Evolutionary conservation across 2,113 vertebrate genomes (phyloP).

Genomic region (Ctenomys sociabilis): DNA sequence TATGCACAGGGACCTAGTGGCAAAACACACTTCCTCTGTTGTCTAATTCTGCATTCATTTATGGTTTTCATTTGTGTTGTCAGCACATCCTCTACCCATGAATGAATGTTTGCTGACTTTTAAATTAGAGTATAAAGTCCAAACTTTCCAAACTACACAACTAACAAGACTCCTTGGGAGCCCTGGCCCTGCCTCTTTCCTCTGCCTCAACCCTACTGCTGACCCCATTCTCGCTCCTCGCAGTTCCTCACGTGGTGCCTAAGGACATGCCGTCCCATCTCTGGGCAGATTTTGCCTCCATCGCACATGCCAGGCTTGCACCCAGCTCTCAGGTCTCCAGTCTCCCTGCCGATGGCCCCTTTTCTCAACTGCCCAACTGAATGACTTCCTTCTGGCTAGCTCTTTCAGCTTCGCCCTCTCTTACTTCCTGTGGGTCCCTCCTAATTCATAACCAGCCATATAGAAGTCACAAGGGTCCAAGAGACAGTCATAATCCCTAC

Average conservation of each 20-base stretch:
- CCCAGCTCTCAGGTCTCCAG: not conserved
- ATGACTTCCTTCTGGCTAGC: not conserved
- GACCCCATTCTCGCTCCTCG: not conserved
- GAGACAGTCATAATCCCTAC: not conserved
- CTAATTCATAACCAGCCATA: not conserved
- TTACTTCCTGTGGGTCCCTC: not conserved
- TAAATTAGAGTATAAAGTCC: slow-evolving; percentile 43
- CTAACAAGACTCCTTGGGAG: not conserved
- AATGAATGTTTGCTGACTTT: slow-evolving; percentile 61
- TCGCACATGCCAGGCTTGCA: not conserved
- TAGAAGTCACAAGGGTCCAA: not conserved
- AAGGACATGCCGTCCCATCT: not conserved
- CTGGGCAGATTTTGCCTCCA: not conserved
- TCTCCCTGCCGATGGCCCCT: not conserved
- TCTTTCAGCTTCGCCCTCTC: not conserved
- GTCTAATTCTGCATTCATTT: not conserved
- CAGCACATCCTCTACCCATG: slow-evolving; percentile 12
- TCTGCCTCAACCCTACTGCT: not conserved
- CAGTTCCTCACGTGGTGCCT: not conserved
- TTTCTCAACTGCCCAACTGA: not conserved
- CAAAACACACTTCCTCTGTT: not conserved
- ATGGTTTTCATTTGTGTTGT: slow-evolving; percentile 43
- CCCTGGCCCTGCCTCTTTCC: not conserved
- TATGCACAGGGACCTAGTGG: not conserved
- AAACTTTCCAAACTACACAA: slow-evolving; percentile 30